phyloP scores from a whole-genome alignment of 92 coral and sea anemone species.

The Palythoa grandis region DNA sequence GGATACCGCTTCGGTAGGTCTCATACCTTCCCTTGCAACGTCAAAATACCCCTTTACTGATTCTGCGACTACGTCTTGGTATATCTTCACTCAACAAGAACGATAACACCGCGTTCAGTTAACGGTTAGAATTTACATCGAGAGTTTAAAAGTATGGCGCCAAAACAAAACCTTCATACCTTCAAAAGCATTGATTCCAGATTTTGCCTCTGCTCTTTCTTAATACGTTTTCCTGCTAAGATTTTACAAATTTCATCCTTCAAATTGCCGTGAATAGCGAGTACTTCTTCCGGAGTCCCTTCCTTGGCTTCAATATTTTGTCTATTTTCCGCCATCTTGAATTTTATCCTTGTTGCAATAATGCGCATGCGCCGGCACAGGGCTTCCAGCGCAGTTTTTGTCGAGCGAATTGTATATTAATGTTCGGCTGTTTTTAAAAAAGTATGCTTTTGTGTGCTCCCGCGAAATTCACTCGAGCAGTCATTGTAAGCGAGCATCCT shows the following conservation, averaged over 20 bases:
- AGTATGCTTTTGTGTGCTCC: not conserved
- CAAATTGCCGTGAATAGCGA: conserved; percentile 68
- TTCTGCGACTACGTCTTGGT: conserved; percentile 75
- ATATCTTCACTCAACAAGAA: conserved; percentile 50
- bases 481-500: too few relatives aligned
- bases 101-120: not conserved
- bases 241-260: conserved; percentile 70
- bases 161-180: conserved; percentile 53
- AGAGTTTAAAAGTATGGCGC: not conserved
- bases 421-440: not conserved
- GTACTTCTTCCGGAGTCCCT: conserved; percentile 56
- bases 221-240: conserved; percentile 69
- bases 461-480: too few relatives aligned
- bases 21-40: conserved; percentile 59
- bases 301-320: conserved; percentile 25
- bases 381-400: not conserved
- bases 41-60: conserved; percentile 53
- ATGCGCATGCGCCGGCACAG: conserved; percentile 77
- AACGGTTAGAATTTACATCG: not conserved
- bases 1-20: not conserved
- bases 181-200: conserved; percentile 71
- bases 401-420: too few relatives aligned
- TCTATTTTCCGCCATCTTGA: conserved; percentile 92
- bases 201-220: conserved; percentile 59
- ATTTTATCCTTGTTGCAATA: conserved; percentile 73